A percentile compares a stretch with the other conserved stretches of the same genome.
phyloP scores from a whole-genome alignment of 2,797 vertebrate species.

The Enteromius trimaculatus region DNA sequence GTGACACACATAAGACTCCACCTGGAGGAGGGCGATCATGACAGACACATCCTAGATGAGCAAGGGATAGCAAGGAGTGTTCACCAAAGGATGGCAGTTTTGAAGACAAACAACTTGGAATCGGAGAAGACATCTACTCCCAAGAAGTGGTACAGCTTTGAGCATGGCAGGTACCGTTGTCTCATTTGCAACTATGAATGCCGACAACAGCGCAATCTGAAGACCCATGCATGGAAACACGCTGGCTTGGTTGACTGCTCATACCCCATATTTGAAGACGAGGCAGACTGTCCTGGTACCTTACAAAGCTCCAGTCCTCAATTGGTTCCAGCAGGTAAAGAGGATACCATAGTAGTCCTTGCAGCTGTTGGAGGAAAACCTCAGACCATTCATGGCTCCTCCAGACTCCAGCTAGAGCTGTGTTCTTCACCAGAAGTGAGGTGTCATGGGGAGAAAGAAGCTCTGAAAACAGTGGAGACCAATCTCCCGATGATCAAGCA shows the following conservation, averaged over 20 bases:
- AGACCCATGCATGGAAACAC: conserved; percentile 98
- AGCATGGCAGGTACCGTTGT: conserved; percentile 93
- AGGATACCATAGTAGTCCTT: conserved; percentile 68
- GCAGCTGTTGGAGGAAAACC: conserved; percentile 67
- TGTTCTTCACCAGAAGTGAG: conserved; percentile 73
- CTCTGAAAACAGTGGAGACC: conserved; percentile 58
- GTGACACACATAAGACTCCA: conserved; percentile 88
- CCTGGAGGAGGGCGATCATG: conserved; percentile 70
- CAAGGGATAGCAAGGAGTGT: neutral
- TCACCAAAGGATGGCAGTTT: conserved; percentile 45
- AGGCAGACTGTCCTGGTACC: conserved; percentile 75
- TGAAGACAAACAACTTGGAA: conserved; percentile 45
- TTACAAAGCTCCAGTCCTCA: conserved; percentile 49
- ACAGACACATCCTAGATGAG: conserved; percentile 59
- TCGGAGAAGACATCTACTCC: conserved; percentile 21
- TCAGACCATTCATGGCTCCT: conserved; percentile 68
- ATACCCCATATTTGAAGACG: conserved; percentile 95
- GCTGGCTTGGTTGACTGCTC: conserved; percentile 94
- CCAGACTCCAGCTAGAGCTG: conserved; percentile 82
- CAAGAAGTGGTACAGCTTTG: conserved; percentile 94
- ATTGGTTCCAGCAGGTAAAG: conserved; percentile 58
- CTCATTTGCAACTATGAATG: conserved; percentile 97
- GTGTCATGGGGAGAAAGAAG: conserved; percentile 54
- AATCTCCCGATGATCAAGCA: conserved; percentile 57
- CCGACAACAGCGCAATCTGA: conserved; percentile 94